Evolutionary conservation across 1,140 invertebrate species (phyloP).

Genomic region (Archivesica marissinica): DNA sequence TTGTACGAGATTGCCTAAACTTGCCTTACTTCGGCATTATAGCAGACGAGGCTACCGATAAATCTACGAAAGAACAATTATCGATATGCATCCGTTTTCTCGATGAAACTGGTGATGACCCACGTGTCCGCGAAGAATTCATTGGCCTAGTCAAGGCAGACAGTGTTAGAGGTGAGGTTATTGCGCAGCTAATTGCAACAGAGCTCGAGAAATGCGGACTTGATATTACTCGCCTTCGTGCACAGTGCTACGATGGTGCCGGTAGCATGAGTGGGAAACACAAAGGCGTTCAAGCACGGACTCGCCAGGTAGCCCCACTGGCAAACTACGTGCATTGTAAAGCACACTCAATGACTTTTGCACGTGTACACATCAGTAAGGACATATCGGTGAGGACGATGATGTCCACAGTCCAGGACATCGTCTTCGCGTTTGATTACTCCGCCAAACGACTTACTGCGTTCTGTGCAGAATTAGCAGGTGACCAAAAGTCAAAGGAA

Average conservation of each 20-base stretch:
- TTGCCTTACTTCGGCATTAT: slow-evolving; percentile 1
- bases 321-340: slow-evolving; percentile 45
- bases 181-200: slow-evolving; percentile 15
- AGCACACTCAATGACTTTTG: slow-evolving; percentile 33
- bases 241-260: slow-evolving; percentile 56
- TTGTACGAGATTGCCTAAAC: neutral
- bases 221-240: neutral
- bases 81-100: neutral
- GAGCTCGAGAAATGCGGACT: slow-evolving; percentile 27
- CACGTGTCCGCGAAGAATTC: slow-evolving; percentile 40
- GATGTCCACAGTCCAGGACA: neutral
- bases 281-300: slow-evolving; percentile 35
- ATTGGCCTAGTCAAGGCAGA: neutral
- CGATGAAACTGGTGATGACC: neutral
- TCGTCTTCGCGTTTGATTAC: neutral
- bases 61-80: slow-evolving; percentile 20
- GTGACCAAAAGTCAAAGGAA: neutral
- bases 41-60: slow-evolving; percentile 17
- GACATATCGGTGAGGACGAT: neutral
- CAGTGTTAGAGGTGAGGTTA: slow-evolving; percentile 29
- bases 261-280: slow-evolving; percentile 32
- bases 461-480: neutral
- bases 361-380: neutral
- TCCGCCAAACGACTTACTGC: neutral
- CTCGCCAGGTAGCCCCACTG: slow-evolving; percentile 6